Conservation (phyloP, 2,113 vertebrate species). For the Ibidorhyncha struthersii region DNA sequence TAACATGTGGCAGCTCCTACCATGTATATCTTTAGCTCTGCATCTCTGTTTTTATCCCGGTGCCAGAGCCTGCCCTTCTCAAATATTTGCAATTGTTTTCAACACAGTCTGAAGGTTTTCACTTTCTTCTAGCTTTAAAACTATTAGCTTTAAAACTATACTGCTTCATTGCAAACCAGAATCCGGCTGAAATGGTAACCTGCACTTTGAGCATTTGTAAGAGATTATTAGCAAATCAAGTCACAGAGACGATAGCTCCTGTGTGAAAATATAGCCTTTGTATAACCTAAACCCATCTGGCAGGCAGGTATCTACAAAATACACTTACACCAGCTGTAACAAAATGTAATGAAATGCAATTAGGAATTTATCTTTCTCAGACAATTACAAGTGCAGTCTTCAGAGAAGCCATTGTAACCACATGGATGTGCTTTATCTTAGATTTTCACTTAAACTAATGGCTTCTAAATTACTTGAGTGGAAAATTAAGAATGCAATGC, state of each 20-base stretch:
- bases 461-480: conserved; percentile 71
- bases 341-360: conserved; percentile 51
- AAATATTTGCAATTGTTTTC: background rate
- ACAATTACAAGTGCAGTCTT: conserved; percentile 59
- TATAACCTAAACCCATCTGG: background rate
- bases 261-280: background rate
- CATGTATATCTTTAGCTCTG: background rate
- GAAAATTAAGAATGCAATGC: conserved; percentile 59
- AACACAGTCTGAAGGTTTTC: background rate
- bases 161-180: background rate
- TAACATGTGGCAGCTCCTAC: background rate
- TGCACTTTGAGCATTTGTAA: background rate
- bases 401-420: conserved; percentile 50
- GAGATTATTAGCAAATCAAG: background rate
- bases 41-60: background rate
- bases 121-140: background rate
- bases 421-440: conserved; percentile 49
- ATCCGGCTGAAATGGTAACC: background rate
- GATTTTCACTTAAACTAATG: conserved; percentile 67
- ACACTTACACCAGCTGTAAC: background rate
- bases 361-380: conserved; percentile 67
- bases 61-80: background rate
- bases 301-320: conserved; percentile 11
- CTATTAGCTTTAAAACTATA: background rate
- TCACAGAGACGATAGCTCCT: background rate